Evolutionary conservation across 2,113 vertebrate species (phyloP).

Genomic region (Engystomops pustulosus): DNA sequence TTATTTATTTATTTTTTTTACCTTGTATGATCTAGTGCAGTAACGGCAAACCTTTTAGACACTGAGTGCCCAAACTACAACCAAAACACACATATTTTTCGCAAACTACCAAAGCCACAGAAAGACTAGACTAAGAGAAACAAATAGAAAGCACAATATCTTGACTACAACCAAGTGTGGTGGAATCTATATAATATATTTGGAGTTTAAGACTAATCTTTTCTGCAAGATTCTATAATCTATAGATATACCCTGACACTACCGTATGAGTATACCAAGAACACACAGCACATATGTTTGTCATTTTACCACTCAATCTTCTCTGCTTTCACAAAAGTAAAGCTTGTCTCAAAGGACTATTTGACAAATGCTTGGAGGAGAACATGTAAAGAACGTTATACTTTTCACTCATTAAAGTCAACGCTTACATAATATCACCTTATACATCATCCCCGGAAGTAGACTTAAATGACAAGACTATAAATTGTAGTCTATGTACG

Average conservation of each 20-base stretch:
- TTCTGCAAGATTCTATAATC: background rate
- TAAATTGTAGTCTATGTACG: background rate
- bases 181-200: background rate
- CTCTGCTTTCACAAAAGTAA: background rate
- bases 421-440: constrained; percentile 9
- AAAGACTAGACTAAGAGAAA: too few species aligned
- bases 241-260: background rate
- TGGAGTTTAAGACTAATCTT: background rate
- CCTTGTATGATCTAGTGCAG: too few species aligned
- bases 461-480: background rate
- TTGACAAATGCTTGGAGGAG: background rate
- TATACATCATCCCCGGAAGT: constrained; percentile 25
- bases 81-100: too few species aligned
- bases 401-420: constrained; percentile 12
- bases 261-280: background rate
- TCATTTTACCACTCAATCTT: constrained; percentile 5
- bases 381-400: constrained; percentile 31
- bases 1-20: too few species aligned
- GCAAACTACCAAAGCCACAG: too few species aligned
- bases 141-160: background rate
- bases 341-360: background rate
- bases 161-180: background rate
- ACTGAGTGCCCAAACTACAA: too few species aligned
- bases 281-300: background rate
- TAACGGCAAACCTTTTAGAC: too few species aligned